Percentiles rank a stretch among this genome's conserved stretches.
Conservation (phyloP, 1,140 invertebrate species). For the Colletes gigas region DNA sequence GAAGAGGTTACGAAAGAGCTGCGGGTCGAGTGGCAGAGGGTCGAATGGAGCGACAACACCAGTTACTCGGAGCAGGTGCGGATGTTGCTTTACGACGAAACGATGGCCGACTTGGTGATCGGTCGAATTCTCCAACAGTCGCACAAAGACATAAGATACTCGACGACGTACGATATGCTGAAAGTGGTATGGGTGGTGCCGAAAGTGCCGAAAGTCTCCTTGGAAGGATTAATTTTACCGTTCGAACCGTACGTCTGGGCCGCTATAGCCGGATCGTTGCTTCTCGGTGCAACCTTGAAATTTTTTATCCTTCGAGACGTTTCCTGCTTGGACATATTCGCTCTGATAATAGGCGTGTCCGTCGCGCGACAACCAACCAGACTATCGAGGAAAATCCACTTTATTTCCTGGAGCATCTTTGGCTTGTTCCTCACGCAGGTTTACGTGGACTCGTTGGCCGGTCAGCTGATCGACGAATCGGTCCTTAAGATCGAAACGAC, state of each 20-base stretch:
- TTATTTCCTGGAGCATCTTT: conserved; percentile 72
- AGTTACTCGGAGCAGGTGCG: conserved; percentile 24
- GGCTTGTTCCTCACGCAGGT: conserved; percentile 72
- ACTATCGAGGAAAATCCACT: conserved; percentile 66
- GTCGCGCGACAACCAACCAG: conserved; percentile 61
- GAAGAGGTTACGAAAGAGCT: neutral
- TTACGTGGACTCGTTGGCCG: conserved; percentile 73
- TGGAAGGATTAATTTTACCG: conserved; percentile 69
- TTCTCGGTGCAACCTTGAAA: conserved; percentile 61
- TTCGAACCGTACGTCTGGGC: conserved; percentile 70
- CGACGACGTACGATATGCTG: conserved; percentile 69
- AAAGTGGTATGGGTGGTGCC: conserved; percentile 72
- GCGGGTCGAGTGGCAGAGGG: conserved; percentile 30
- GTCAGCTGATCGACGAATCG: conserved; percentile 68
- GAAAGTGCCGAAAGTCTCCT: conserved; percentile 58
- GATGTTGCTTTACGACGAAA: conserved; percentile 2
- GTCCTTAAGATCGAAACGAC: conserved; percentile 59
- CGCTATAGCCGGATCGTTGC: conserved; percentile 56
- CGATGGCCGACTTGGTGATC: conserved; percentile 66
- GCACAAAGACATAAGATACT: conserved; percentile 55
- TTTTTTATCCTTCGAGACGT: conserved; percentile 61
- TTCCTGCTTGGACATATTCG: conserved; percentile 70
- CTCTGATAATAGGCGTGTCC: conserved; percentile 63
- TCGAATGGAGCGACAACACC: conserved; percentile 36
- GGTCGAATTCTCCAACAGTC: conserved; percentile 68